phyloP scores from a whole-genome alignment of 2,797 vertebrate genomes.

The Mus minutoides region DNA sequence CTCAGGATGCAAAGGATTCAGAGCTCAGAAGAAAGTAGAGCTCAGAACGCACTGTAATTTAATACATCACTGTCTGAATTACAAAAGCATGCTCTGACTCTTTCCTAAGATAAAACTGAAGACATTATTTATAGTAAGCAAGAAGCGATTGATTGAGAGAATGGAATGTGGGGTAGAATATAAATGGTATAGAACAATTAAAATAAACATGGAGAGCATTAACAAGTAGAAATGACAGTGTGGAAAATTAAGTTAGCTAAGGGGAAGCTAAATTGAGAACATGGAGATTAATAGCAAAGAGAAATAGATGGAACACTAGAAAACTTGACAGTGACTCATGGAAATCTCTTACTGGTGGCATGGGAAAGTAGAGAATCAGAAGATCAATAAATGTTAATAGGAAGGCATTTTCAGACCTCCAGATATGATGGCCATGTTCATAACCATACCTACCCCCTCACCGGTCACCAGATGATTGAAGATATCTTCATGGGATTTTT shows the following conservation, averaged over 20 bases:
- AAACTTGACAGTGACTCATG: slow-evolving; percentile 62
- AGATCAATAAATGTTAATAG: slow-evolving; percentile 9
- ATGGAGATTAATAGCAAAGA: slow-evolving; percentile 61
- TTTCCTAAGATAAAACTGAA: slow-evolving; percentile 59
- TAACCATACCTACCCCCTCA: slow-evolving; percentile 12
- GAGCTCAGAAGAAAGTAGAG: neutral
- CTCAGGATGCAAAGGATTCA: neutral
- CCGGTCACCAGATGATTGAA: neutral
- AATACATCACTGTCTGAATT: neutral
- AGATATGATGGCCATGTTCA: slow-evolving; percentile 30
- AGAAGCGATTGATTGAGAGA: slow-evolving; percentile 9
- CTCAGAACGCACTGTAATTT: slow-evolving; percentile 40
- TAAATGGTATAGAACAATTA: slow-evolving; percentile 58
- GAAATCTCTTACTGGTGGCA: slow-evolving; percentile 34
- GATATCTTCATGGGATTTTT: neutral
- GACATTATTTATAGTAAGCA: slow-evolving; percentile 53
- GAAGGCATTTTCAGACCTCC: slow-evolving; percentile 19
- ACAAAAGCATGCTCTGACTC: neutral
- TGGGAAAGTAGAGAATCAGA: neutral
- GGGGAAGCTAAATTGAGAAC: slow-evolving; percentile 60
- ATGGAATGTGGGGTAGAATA: neutral
- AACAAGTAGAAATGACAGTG: slow-evolving; percentile 60
- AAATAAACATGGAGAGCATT: slow-evolving; percentile 65
- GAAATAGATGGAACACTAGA: slow-evolving; percentile 50
- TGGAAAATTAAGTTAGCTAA: slow-evolving; percentile 66